phyloP scores from a whole-genome alignment of 2,888 invertebrate species.

The Drosophila setosimentum region DNA sequence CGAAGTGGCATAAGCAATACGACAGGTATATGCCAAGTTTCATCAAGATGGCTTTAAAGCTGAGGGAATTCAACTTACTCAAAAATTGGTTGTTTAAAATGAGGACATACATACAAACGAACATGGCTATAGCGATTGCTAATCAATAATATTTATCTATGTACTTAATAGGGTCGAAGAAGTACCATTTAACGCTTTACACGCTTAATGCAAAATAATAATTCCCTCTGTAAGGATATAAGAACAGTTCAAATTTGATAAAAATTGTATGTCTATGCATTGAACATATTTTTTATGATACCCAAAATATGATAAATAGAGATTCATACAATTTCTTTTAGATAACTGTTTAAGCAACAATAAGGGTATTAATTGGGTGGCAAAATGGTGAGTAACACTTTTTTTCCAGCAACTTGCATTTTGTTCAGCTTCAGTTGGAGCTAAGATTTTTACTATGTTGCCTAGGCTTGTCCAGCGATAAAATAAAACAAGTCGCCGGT shows the following conservation, averaged over 20 bases:
- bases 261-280: neutral
- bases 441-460: conserved; percentile 36
- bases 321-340: neutral
- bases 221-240: neutral
- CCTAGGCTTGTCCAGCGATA: conserved; percentile 34
- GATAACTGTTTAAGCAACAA: neutral
- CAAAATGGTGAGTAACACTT: neutral
- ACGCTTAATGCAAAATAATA: neutral
- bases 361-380: conserved; percentile 10
- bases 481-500: conserved; percentile 35
- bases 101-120: neutral
- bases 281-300: neutral
- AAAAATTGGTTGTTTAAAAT: neutral
- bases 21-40: too few relatives aligned
- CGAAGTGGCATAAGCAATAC: neutral
- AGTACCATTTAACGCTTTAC: neutral
- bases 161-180: neutral
- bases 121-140: neutral
- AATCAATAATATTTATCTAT: neutral
- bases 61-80: neutral
- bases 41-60: neutral
- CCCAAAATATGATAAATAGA: neutral
- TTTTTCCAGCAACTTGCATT: conserved; percentile 6
- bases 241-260: neutral
- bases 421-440: conserved; percentile 27